Evolutionary conservation across 2,113 vertebrate genomes (phyloP), one percentile per base, ranked within the genome.

Genomic region (Patagioenas fasciata): DNA sequence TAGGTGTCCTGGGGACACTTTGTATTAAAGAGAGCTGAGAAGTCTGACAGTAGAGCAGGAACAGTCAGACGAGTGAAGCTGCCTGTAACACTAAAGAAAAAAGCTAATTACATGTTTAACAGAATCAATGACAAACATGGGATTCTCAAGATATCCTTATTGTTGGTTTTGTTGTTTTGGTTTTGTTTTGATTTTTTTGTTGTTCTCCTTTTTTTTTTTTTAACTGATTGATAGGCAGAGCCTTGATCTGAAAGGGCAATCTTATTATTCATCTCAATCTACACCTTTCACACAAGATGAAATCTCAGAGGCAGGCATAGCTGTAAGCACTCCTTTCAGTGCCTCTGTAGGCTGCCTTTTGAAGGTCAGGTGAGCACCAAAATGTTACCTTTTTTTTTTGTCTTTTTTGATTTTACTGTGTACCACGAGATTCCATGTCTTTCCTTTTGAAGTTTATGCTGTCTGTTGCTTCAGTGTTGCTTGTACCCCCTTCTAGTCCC

Each of bases 301-400:
- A 94, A 66, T 96, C 92, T 97, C 94, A 93, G 40, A 97, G 82
- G 77, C 5, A 7, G 74, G 40, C 36, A 77, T 51, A 88, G 47
- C 42, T 93, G 89, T 66, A 95, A 80, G 64, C 69, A n/a, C 17
- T 81, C 85, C 91, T 50, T 80, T 56, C 75, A 18, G 73, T 88
- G 65, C 25, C 80, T 94, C 79, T 91, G n/a, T 82, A 95, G 91
- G 21, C 40, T 97, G 80, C 17, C 31, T 94, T 98, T 97, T 96
- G 95, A 98, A 97, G 85, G 75, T 93, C 83, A 96, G 79, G 85
- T 88, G 93, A 97, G 64, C 69, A 95, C 23, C 36, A 96, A 97
- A 96, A 96, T 95, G 89, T 94, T 97, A 85, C 26, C 57, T 82
- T 98, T 96, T 96, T 80, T 96, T 97, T 97, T 93, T n/a, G n/a